Evolutionary conservation across 2,888 invertebrate species (phyloP).

Genomic region (Trachelus stipa): DNA sequence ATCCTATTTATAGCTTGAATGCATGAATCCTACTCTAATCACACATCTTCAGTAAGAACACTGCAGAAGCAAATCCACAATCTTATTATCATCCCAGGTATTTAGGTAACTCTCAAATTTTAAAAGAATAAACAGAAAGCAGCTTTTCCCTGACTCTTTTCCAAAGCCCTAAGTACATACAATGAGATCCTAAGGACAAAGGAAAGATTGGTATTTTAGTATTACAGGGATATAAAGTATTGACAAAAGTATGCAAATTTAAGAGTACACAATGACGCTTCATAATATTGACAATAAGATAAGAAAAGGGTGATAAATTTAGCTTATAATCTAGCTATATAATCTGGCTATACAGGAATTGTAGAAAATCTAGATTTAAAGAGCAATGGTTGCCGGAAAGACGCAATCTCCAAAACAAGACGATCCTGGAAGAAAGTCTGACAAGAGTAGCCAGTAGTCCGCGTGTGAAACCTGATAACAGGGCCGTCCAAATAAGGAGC

Average conservation of each 20-base stretch:
- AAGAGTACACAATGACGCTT: neutral
- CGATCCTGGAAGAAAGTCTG: conserved; percentile 19
- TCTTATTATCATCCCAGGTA: neutral
- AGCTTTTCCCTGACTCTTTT: neutral
- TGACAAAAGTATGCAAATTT: neutral
- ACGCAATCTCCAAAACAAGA: neutral
- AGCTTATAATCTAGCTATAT: neutral
- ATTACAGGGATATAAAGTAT: neutral
- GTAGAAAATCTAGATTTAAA: neutral
- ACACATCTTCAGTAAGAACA: neutral
- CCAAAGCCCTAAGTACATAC: neutral
- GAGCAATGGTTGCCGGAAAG: neutral
- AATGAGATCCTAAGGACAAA: neutral
- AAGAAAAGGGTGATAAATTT: neutral
- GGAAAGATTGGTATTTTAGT: neutral
- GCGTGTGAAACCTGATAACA: conserved; percentile 66
- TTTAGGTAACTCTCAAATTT: neutral
- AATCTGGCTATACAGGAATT: neutral
- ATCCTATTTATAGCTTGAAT: conserved; percentile 27
- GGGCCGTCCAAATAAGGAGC: conserved; percentile 65
- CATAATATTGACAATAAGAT: neutral
- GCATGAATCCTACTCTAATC: conserved; percentile 17
- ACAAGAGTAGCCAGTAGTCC: conserved; percentile 41
- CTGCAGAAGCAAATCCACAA: neutral
- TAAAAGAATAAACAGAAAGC: neutral